Conservation (phyloP, 2,797 vertebrate species). For the Ispidina picta region DNA sequence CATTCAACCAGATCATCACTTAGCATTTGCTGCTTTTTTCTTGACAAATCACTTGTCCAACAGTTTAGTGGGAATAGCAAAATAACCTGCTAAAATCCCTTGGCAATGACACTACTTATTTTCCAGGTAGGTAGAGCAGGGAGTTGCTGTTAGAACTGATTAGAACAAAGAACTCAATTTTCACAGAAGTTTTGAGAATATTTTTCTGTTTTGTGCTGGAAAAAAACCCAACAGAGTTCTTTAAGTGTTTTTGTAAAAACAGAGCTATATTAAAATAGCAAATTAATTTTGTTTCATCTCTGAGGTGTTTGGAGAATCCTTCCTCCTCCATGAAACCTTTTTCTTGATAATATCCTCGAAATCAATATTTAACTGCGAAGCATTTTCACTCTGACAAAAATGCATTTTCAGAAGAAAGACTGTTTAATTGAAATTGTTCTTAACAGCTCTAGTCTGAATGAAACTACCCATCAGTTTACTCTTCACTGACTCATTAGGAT, state of each 20-base stretch:
- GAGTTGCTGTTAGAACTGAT: neutral
- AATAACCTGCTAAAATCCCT: neutral
- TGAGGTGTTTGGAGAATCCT: neutral
- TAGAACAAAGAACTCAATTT: neutral
- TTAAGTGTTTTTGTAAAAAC: neutral
- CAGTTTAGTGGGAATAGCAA: neutral
- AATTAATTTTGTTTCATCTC: neutral
- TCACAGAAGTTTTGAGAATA: neutral
- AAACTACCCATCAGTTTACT: constrained; percentile 41
- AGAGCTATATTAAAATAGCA: neutral
- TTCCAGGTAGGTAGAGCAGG: neutral
- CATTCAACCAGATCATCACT: neutral
- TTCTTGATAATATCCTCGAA: constrained; percentile 12
- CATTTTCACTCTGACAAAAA: constrained; percentile 13
- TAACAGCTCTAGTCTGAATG: constrained; percentile 21
- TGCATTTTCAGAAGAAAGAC: constrained; percentile 21
- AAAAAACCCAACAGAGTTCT: neutral
- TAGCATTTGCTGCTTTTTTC: neutral
- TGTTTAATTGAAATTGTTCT: constrained; percentile 33
- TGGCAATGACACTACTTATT: neutral
- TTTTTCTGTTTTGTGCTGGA: neutral
- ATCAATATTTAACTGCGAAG: constrained; percentile 17
- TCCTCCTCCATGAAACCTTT: neutral
- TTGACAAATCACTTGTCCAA: neutral
- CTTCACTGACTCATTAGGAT: constrained; percentile 57